Conservation (phyloP, 1,140 invertebrate genomes). For the Tenebrio molitor region DNA sequence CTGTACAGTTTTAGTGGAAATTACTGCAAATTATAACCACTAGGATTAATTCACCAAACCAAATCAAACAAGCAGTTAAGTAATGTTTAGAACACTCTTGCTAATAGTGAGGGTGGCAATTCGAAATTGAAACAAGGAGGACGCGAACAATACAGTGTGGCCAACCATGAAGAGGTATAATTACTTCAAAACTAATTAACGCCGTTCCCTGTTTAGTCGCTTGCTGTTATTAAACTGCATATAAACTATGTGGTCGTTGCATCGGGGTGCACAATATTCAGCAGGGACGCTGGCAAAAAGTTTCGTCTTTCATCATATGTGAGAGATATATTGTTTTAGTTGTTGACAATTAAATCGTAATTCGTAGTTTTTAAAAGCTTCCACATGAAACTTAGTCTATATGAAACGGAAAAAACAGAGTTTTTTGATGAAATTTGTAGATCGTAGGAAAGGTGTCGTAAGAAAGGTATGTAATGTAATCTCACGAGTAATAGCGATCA, state of each 20-base stretch:
- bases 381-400: no score
- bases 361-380: no score
- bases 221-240: constrained; percentile 48
- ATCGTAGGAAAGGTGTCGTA: no score
- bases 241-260: constrained; percentile 25
- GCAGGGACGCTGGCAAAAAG: neutral
- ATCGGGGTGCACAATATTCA: constrained; percentile 13
- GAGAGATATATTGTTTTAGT: no score
- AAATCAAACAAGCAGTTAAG: constrained; percentile 31
- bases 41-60: constrained; percentile 2
- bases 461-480: no score
- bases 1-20: neutral
- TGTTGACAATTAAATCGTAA: no score
- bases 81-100: constrained; percentile 39
- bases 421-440: no score
- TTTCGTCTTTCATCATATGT: neutral
- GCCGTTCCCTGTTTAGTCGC: constrained; percentile 53
- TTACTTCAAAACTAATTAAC: constrained; percentile 61
- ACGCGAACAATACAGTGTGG: constrained; percentile 56
- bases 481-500: no score
- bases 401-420: no score
- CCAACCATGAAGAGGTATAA: constrained; percentile 60
- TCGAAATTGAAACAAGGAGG: constrained; percentile 56
- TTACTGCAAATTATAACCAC: constrained; percentile 24
- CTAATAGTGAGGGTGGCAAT: constrained; percentile 52